These are phyloP conservation scores for Spongilla lacustris DNA, from an alignment of 37 sponge, comb jelly and placozoan species.

Conservation along the genomic window DNA sequence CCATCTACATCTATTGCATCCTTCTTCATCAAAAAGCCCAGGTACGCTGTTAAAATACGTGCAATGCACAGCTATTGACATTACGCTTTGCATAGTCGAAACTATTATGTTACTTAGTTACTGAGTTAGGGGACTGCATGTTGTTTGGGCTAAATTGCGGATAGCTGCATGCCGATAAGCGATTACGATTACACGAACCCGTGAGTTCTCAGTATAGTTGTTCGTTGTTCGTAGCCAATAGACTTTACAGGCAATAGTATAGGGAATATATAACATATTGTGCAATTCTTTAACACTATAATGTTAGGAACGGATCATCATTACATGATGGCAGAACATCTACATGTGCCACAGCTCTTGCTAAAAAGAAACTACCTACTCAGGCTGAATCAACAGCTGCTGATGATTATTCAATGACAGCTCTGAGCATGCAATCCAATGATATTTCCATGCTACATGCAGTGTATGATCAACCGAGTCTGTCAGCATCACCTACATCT, in stretches of 20 bases:
- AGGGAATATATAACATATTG: background rate
- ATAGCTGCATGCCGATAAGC: background rate
- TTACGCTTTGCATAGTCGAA: background rate
- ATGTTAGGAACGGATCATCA: constrained; percentile 1
- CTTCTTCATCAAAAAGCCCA: background rate
- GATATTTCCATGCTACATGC: background rate
- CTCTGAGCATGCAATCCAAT: background rate
- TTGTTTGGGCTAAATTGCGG: constrained; percentile 1
- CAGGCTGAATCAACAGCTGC: background rate
- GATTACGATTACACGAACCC: background rate
- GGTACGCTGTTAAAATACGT: background rate
- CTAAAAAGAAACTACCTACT: background rate
- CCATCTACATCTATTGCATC: background rate
- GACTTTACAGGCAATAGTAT: background rate
- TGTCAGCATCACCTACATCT: constrained; percentile 1
- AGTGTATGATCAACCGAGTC: background rate
- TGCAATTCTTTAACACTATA: background rate
- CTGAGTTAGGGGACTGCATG: background rate
- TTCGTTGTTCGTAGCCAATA: background rate
- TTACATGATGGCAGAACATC: constrained; percentile 1
- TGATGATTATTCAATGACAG: background rate
- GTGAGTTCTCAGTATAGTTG: background rate
- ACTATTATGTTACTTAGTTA: background rate
- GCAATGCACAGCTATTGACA: background rate
- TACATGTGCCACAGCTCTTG: background rate